Evolutionary conservation across 1,140 invertebrate genomes (phyloP).

Genomic region (Chironomus tepperi): DNA sequence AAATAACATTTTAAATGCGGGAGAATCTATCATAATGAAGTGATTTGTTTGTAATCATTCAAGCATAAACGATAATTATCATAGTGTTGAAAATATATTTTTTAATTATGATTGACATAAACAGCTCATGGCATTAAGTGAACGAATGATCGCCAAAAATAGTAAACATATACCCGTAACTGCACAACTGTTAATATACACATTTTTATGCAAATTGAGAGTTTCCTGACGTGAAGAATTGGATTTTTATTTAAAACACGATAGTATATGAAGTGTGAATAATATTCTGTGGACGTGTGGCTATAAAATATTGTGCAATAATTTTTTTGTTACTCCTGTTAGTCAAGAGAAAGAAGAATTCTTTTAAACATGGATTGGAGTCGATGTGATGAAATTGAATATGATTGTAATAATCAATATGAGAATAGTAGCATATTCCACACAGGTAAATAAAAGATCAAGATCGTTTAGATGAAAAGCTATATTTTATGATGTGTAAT

Average conservation of each 20-base stretch:
- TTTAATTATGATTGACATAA: background rate
- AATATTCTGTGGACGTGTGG: too few relatives aligned
- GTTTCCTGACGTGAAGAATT: background rate
- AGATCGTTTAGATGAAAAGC: too few relatives aligned
- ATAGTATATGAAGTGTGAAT: too few relatives aligned
- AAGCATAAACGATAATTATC: background rate
- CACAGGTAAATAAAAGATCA: background rate
- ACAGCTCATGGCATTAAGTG: background rate
- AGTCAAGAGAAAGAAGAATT: background rate
- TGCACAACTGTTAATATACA: background rate
- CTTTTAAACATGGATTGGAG: slow-evolving; percentile 7
- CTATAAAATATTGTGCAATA: too few relatives aligned
- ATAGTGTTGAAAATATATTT: background rate
- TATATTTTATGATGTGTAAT: too few relatives aligned
- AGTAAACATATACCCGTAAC: background rate
- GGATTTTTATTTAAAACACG: background rate
- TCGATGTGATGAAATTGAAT: slow-evolving; percentile 19
- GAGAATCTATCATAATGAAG: background rate
- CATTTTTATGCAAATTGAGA: slow-evolving; percentile 5
- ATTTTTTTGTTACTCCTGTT: background rate
- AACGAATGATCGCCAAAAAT: background rate
- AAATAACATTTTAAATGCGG: background rate
- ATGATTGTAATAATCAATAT: slow-evolving; percentile 9
- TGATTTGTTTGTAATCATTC: slow-evolving; percentile 6
- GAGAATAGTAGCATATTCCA: background rate